Evolutionary conservation across 2,797 vertebrate genomes (phyloP).

Genomic region (Pipistrellus pipistrellus): DNA sequence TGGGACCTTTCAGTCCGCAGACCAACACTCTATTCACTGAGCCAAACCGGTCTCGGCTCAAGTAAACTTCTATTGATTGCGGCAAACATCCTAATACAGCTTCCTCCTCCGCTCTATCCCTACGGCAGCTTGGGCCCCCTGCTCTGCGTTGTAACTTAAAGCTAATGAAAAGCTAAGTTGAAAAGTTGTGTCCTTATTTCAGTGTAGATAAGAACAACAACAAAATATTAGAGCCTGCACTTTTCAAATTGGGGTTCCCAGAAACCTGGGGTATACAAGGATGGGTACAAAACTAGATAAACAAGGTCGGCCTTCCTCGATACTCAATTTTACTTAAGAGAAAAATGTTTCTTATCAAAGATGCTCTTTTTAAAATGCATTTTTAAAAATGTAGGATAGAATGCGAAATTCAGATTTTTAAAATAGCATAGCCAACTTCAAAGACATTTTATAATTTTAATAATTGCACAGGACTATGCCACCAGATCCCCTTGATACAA

Average conservation of each 20-base stretch:
- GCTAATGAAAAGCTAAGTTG: neutral
- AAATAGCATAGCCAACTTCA: neutral
- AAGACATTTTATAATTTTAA: neutral
- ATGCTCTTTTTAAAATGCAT: neutral
- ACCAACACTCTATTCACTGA: too few relatives aligned
- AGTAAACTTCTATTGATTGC: neutral
- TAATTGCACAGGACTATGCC: too few relatives aligned
- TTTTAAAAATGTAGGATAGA: neutral
- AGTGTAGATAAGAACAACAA: neutral
- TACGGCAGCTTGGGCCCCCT: neutral
- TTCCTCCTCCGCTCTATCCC: neutral
- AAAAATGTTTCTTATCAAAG: neutral
- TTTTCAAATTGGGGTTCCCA: neutral
- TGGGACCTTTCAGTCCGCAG: too few relatives aligned
- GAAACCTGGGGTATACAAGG: neutral
- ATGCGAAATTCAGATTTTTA: neutral
- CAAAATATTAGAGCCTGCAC: neutral
- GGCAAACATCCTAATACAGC: neutral
- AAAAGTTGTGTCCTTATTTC: neutral
- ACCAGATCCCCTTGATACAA: neutral
- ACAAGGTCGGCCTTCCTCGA: neutral
- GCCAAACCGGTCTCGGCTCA: too few relatives aligned
- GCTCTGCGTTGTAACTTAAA: neutral
- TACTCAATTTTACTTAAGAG: neutral
- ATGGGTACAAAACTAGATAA: neutral